Evolutionary conservation across 2,113 vertebrate genomes (phyloP), one percentile per base, ranked within the genome.

Genomic region (Scomber scombrus): DNA sequence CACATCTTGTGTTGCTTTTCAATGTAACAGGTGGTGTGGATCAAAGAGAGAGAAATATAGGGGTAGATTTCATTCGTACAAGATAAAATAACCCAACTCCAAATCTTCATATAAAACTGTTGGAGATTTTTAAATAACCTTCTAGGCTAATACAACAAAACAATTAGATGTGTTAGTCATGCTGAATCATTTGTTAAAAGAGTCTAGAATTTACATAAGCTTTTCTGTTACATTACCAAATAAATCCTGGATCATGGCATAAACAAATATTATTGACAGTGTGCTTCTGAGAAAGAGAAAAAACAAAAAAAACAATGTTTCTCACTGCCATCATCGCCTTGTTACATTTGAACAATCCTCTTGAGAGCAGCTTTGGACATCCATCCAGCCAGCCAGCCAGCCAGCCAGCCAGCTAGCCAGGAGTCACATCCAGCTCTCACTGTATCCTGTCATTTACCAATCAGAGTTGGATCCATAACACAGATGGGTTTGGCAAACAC

Each of bases 371-470:
- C 70, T 84, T 90, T 82, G 83, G 79, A 85, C 75, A 76, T 43
- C 52, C 68, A 65, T 66, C 75, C 72, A 82, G 79, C 58, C 76
- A 70, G 73, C 81, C 23, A 26, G 79, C 58, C 76, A 70, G 73
- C 81, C 23, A 26, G 23, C 23, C 9, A 40, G 34, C 34, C 34
- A 40, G 34, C 34, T 10, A 78, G 80, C 82, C 87, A 81, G 80
- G 78, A 88, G 82, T 89, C 87, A 86, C 61, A 85, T 86, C 73
- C 80, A 85, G 82, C 67, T 80, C 34, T 75, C 66, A 71, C n/a
- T 74, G 23, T 69, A 75, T 81, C 70, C 81, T 86, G 84, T 89
- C 85, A 84, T 90, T 90, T 85, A 74, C 82, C 81, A 85, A 85
- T 89, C 88, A 86, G 75, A 83, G 73, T 55, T 45, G 61, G 40